Conservation (phyloP, 1,140 invertebrate species). For the Lepidotrigona ventralis region DNA sequence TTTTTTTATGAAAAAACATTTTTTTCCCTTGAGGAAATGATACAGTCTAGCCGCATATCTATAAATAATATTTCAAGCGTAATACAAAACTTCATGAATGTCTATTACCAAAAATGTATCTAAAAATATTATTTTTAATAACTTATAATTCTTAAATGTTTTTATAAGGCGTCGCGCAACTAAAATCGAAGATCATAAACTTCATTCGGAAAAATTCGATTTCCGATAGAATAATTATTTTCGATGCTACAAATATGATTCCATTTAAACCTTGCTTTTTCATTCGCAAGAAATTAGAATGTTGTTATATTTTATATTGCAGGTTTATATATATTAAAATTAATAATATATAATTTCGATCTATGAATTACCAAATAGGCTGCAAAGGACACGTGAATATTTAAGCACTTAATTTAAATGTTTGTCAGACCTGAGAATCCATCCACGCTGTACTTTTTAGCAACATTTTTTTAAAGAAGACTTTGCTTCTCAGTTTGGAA, state of each 20-base stretch:
- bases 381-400: constrained; percentile 73
- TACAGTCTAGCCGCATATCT: constrained; percentile 46
- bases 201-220: background rate
- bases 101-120: constrained; percentile 67
- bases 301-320: background rate
- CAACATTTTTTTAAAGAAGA: constrained; percentile 50
- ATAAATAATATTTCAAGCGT: constrained; percentile 69
- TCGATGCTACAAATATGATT: constrained; percentile 3
- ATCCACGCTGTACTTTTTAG: constrained; percentile 73
- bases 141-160: constrained; percentile 64
- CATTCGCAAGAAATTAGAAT: constrained; percentile 4
- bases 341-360: constrained; percentile 35
- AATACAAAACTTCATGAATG: constrained; percentile 60
- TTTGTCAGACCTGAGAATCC: constrained; percentile 71
- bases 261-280: background rate
- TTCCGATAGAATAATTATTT: background rate
- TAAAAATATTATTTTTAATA: constrained; percentile 74
- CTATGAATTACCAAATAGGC: constrained; percentile 55
- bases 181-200: constrained; percentile 30
- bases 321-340: background rate
- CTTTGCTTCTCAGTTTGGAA: constrained; percentile 56
- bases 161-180: constrained; percentile 53
- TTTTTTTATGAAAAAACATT: constrained; percentile 54
- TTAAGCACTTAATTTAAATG: constrained; percentile 67
- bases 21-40: constrained; percentile 5